phyloP scores from a whole-genome alignment of 2,888 invertebrate genomes.

The Leptopilina drosophilae region DNA sequence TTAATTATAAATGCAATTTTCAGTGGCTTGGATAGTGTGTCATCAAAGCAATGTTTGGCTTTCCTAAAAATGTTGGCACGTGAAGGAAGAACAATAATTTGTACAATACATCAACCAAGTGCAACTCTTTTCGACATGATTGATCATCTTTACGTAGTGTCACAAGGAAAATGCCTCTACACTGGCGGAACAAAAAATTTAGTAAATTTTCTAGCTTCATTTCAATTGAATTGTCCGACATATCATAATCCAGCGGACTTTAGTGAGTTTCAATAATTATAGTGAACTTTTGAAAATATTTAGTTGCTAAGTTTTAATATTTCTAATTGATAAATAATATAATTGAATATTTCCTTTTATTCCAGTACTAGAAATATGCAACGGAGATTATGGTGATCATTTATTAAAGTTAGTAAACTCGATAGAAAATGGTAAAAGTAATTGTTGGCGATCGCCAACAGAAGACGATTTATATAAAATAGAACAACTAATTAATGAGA shows the following conservation, averaged over 20 bases:
- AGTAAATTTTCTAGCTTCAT: constrained; percentile 85
- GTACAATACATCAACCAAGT: constrained; percentile 95
- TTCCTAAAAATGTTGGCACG: constrained; percentile 88
- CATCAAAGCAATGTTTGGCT: constrained; percentile 89
- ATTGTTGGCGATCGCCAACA: constrained; percentile 76
- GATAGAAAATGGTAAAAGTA: constrained; percentile 82
- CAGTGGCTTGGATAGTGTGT: constrained; percentile 89
- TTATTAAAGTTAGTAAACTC: constrained; percentile 79
- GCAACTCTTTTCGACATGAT: constrained; percentile 91
- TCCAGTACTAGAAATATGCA: constrained; percentile 88
- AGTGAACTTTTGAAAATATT: no score
- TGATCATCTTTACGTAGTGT: constrained; percentile 91
- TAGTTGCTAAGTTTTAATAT: no score
- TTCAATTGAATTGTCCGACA: constrained; percentile 87
- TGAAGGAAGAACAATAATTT: constrained; percentile 91
- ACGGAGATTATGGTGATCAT: constrained; percentile 86
- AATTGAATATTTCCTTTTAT: constrained; percentile 19
- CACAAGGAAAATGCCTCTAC: constrained; percentile 88
- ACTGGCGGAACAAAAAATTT: constrained; percentile 87
- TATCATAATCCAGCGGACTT: constrained; percentile 96
- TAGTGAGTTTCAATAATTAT: constrained; percentile 79
- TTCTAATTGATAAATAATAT: not conserved
- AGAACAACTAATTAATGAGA: constrained; percentile 78
- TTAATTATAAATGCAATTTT: not conserved
- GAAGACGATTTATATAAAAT: constrained; percentile 33